phyloP scores from a whole-genome alignment of 1,140 invertebrate species.

The Bombus cullumanus region DNA sequence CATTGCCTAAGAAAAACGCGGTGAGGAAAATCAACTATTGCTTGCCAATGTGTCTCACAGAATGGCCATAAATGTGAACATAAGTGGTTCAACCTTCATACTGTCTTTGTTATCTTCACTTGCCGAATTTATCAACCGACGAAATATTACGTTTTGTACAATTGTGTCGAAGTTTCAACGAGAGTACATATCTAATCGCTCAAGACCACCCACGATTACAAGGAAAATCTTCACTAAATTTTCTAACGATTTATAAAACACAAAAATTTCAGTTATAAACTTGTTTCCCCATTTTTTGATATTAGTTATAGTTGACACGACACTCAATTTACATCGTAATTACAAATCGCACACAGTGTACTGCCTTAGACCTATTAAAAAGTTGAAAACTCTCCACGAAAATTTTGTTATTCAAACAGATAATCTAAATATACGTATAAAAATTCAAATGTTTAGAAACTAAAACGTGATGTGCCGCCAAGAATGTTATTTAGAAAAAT shows the following conservation, averaged over 20 bases:
- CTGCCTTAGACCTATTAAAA: not conserved
- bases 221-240: not conserved
- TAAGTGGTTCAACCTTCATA: slow-evolving; percentile 38
- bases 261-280: too few species aligned
- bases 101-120: slow-evolving; percentile 25
- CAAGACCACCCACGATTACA: not conserved
- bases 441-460: not conserved
- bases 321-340: not conserved
- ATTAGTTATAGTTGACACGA: too few species aligned
- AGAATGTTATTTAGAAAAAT: not conserved
- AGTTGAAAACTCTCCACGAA: not conserved
- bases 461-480: not conserved
- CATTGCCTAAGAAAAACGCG: not conserved
- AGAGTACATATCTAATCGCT: not conserved
- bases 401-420: not conserved
- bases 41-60: slow-evolving; percentile 17
- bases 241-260: not conserved
- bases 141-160: slow-evolving; percentile 9
- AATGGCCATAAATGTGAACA: slow-evolving; percentile 42
- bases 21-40: slow-evolving; percentile 24
- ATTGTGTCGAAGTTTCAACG: not conserved
- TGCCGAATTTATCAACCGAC: slow-evolving; percentile 15
- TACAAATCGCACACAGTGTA: too few species aligned
- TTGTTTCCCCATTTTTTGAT: too few species aligned
- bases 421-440: not conserved